Percentiles rank a stretch among this genome's conserved stretches.
Evolutionary conservation across 2,888 invertebrate genomes (phyloP).

Genomic region (Melieria crassipennis): DNA sequence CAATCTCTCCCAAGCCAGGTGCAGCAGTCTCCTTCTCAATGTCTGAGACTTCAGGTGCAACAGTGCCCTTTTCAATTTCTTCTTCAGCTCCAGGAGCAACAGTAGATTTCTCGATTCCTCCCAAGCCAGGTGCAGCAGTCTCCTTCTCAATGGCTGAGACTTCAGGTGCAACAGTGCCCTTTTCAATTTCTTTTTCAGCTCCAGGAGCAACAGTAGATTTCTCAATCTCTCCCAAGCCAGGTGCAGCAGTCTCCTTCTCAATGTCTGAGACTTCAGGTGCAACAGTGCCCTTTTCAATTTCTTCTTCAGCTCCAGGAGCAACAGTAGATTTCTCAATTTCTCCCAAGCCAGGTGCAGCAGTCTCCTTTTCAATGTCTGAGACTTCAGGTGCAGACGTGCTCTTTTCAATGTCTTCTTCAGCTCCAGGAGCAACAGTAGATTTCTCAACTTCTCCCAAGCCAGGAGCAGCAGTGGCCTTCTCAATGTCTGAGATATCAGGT

Average conservation of each 20-base stretch:
- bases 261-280: slow-evolving; percentile 7
- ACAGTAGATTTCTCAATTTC: slow-evolving; percentile 35
- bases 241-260: slow-evolving; percentile 30
- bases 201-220: slow-evolving; percentile 31
- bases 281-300: background rate
- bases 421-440: slow-evolving; percentile 19
- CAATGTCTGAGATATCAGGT: slow-evolving; percentile 16
- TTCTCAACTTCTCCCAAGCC: background rate
- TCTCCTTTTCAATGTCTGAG: slow-evolving; percentile 30
- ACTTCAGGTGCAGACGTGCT: slow-evolving; percentile 23
- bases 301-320: slow-evolving; percentile 34
- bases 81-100: slow-evolving; percentile 22
- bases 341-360: slow-evolving; percentile 5
- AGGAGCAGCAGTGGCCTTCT: slow-evolving; percentile 25
- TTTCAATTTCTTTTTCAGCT: slow-evolving; percentile 33
- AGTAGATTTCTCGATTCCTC: slow-evolving; percentile 31
- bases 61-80: slow-evolving; percentile 33
- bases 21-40: slow-evolving; percentile 15
- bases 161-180: slow-evolving; percentile 20
- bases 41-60: slow-evolving; percentile 33
- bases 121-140: slow-evolving; percentile 22
- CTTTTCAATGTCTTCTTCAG: slow-evolving; percentile 31
- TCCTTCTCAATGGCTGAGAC: slow-evolving; percentile 26
- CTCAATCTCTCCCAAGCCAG: slow-evolving; percentile 35
- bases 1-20: slow-evolving; percentile 33